phyloP scores from a whole-genome alignment of 2,888 invertebrate species.

The Calephelis perditalis region DNA sequence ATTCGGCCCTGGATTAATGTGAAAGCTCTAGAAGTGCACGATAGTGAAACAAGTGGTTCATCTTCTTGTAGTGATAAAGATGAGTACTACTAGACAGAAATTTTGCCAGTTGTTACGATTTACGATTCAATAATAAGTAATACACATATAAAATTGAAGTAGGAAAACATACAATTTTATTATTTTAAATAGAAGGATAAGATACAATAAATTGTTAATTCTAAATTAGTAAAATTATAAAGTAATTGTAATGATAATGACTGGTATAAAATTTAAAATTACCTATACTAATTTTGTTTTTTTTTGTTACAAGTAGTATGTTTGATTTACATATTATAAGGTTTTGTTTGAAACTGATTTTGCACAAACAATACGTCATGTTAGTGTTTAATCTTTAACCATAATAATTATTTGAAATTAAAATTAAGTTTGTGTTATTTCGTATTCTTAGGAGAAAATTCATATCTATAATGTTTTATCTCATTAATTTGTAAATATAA shows the following conservation, averaged over 20 bases:
- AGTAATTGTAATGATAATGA: background rate
- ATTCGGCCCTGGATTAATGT: slow-evolving; percentile 28
- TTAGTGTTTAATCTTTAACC: background rate
- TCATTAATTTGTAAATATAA: background rate
- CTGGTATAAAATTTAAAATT: no score
- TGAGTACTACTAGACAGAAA: slow-evolving; percentile 17
- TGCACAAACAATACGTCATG: background rate
- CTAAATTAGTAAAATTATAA: slow-evolving; percentile 2
- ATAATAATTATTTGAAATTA: background rate
- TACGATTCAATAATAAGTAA: slow-evolving; percentile 8
- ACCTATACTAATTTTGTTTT: slow-evolving; percentile 2
- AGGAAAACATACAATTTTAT: slow-evolving; percentile 14
- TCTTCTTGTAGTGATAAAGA: slow-evolving; percentile 20
- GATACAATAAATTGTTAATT: slow-evolving; percentile 13
- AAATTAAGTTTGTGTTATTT: slow-evolving; percentile 3
- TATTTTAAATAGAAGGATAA: slow-evolving; percentile 14
- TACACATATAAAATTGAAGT: slow-evolving; percentile 17
- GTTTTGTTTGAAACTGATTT: slow-evolving; percentile 7
- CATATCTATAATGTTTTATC: background rate
- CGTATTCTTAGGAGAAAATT: background rate
- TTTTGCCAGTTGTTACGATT: slow-evolving; percentile 18
- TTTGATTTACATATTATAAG: slow-evolving; percentile 13
- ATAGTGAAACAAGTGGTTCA: slow-evolving; percentile 19
- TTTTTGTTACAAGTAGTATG: slow-evolving; percentile 14
- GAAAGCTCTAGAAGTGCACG: slow-evolving; percentile 21